Evolutionary conservation across 2,113 vertebrate species (phyloP).

Genomic region (Cavia porcellus): DNA sequence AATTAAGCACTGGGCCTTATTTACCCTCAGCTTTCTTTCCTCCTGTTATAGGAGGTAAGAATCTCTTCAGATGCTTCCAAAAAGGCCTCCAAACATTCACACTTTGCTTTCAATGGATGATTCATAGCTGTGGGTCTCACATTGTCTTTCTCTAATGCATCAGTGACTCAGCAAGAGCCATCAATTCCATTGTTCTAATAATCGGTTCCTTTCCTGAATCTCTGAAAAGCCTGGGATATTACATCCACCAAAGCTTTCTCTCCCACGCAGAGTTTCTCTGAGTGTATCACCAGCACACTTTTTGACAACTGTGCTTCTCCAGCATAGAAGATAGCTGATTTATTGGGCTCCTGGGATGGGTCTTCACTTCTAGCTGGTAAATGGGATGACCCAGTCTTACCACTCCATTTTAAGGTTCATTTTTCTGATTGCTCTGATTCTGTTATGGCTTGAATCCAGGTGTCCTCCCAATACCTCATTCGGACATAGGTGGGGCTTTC

Average conservation of each 20-base stretch:
- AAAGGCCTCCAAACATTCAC: not conserved
- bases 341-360: no score
- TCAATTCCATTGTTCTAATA: not conserved
- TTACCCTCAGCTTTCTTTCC: not conserved
- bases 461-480: not conserved
- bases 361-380: not conserved
- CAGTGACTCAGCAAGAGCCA: not conserved
- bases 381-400: rapidly evolving
- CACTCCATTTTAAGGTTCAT: rapidly evolving
- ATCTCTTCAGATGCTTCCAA: not conserved
- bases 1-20: not conserved
- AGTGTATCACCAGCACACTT: not conserved
- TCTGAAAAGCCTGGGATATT: not conserved
- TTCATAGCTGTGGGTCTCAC: not conserved
- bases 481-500: not conserved
- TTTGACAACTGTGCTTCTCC: not conserved
- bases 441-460: not conserved
- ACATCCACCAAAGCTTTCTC: not conserved
- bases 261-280: rapidly evolving
- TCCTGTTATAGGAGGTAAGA: not conserved
- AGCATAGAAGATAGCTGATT: not conserved
- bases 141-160: conserved; percentile 18
- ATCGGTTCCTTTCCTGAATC: not conserved
- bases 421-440: not conserved
- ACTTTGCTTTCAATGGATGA: not conserved